A percentile compares a stretch with the other conserved stretches of the same genome.
Conservation (phyloP, 2,888 invertebrate species). For the Ormyrus labotus region DNA sequence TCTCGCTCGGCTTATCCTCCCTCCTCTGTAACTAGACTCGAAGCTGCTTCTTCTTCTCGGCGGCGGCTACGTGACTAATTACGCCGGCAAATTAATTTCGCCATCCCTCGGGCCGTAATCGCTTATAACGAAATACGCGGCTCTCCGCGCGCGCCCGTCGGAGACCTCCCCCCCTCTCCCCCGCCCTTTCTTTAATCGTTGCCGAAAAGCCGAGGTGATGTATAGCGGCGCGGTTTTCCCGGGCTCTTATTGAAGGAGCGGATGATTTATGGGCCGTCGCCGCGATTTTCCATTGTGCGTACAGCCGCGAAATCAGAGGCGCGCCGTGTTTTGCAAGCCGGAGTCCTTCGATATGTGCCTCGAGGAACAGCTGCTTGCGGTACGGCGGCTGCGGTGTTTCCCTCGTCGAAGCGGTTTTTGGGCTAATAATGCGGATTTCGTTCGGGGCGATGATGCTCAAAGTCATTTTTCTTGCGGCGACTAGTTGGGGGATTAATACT, state of each 20-base stretch:
- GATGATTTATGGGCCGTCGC: constrained; percentile 35
- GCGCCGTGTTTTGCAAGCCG: too few relatives aligned
- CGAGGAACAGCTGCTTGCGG: background rate
- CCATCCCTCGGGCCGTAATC: constrained; percentile 20
- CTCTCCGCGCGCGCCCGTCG: background rate
- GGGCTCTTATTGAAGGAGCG: constrained; percentile 34
- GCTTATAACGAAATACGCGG: constrained; percentile 32
- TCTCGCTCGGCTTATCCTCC: background rate
- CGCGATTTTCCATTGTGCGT: background rate
- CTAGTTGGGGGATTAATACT: too few relatives aligned
- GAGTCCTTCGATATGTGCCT: background rate
- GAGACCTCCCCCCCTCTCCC: background rate
- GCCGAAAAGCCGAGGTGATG: background rate
- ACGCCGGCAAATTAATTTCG: constrained; percentile 51
- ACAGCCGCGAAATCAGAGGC: constrained; percentile 8
- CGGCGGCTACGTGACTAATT: constrained; percentile 51
- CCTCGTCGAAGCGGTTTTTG: too few relatives aligned
- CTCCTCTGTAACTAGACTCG: constrained; percentile 41
- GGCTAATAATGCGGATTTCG: too few relatives aligned
- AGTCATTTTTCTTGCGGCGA: too few relatives aligned
- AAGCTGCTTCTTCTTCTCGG: constrained; percentile 25
- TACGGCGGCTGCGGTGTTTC: too few relatives aligned
- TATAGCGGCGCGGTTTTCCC: constrained; percentile 12
- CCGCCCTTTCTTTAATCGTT: constrained; percentile 28
- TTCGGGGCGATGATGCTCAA: too few relatives aligned